Percentiles rank a stretch among this genome's conserved stretches.
phyloP scores from a whole-genome alignment of 1,140 invertebrate species.

The Chlorops oryzae region DNA sequence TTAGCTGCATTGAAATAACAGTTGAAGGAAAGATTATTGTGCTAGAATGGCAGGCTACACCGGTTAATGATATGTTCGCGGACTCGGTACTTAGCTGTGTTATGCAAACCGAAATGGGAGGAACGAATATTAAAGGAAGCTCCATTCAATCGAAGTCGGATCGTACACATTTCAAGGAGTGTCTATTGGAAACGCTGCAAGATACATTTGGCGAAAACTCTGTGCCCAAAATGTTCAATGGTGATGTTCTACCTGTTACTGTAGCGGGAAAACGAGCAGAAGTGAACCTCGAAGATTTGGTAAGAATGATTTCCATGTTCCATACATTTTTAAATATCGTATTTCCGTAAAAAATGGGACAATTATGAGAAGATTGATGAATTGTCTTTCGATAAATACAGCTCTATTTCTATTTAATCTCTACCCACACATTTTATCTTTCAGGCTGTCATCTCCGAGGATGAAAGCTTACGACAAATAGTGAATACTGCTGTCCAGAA shows the following conservation, averaged over 20 bases:
- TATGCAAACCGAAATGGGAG: slow-evolving; percentile 67
- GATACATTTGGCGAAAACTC: slow-evolving; percentile 94
- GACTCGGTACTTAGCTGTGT: slow-evolving; percentile 85
- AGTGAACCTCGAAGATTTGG: slow-evolving; percentile 77
- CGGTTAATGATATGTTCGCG: slow-evolving; percentile 96
- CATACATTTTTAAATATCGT: background rate
- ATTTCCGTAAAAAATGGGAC: background rate
- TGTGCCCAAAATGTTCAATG: slow-evolving; percentile 91
- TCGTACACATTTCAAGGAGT: slow-evolving; percentile 86
- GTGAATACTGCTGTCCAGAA: slow-evolving; percentile 80
- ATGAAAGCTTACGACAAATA: slow-evolving; percentile 76
- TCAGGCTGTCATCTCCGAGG: slow-evolving; percentile 73
- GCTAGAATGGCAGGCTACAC: slow-evolving; percentile 89
- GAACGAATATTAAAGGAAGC: slow-evolving; percentile 56
- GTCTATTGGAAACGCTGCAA: slow-evolving; percentile 85
- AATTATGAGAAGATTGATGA: background rate
- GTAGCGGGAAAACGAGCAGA: slow-evolving; percentile 80
- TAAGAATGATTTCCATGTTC: slow-evolving; percentile 42
- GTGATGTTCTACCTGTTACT: slow-evolving; percentile 78
- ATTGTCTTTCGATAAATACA: too few relatives aligned
- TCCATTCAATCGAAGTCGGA: slow-evolving; percentile 64
- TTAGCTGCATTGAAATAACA: slow-evolving; percentile 73
- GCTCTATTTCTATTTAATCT: too few relatives aligned
- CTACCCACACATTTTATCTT: slow-evolving; percentile 42
- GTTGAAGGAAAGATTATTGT: slow-evolving; percentile 80